These are phyloP conservation scores for Akabosia matsudoensis DNA, from an alignment of 1,140 invertebrate genomes.

Conservation along the genomic window DNA sequence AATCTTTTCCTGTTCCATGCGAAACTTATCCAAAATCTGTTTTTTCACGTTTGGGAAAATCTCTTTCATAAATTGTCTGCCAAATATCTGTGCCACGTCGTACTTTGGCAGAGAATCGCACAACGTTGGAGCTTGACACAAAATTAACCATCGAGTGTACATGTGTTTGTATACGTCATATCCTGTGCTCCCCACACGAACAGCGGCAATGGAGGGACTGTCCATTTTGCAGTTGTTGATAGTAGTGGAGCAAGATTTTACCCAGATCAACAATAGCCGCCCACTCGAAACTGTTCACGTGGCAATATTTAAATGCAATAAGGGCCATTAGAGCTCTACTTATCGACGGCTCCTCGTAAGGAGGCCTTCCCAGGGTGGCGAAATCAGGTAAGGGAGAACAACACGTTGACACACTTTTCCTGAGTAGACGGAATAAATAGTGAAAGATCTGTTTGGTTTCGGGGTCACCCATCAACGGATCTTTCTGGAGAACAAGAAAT, in stretches of 20 bases:
- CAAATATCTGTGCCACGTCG: conserved; percentile 87
- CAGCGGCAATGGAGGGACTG: conserved; percentile 30
- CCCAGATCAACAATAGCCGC: conserved; percentile 38
- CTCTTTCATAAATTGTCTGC: conserved; percentile 74
- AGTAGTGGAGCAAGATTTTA: conserved; percentile 39
- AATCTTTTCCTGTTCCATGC: conserved; percentile 43
- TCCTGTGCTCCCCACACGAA: conserved; percentile 23
- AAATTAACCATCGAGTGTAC: conserved; percentile 75
- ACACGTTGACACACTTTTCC: conserved; percentile 42
- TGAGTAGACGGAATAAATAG: conserved; percentile 41
- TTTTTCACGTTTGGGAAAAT: conserved; percentile 85
- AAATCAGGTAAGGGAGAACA: conserved; percentile 33
- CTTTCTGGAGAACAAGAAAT: conserved; percentile 42
- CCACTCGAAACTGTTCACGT: conserved; percentile 11
- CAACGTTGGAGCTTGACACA: conserved; percentile 90
- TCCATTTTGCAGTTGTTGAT: conserved; percentile 44
- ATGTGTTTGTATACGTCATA: conserved; percentile 28
- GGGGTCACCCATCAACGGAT: conserved; percentile 36
- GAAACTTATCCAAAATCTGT: conserved; percentile 64
- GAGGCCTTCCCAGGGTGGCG: conserved; percentile 33
- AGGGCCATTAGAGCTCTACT: conserved; percentile 40
- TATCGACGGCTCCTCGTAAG: conserved; percentile 43
- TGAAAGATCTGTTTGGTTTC: conserved; percentile 41
- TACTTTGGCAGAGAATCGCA: conserved; percentile 83
- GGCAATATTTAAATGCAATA: conserved; percentile 32